These are phyloP conservation scores for Cyprinella venusta DNA, from an alignment of 2,797 vertebrate species.

Conservation along the genomic window DNA sequence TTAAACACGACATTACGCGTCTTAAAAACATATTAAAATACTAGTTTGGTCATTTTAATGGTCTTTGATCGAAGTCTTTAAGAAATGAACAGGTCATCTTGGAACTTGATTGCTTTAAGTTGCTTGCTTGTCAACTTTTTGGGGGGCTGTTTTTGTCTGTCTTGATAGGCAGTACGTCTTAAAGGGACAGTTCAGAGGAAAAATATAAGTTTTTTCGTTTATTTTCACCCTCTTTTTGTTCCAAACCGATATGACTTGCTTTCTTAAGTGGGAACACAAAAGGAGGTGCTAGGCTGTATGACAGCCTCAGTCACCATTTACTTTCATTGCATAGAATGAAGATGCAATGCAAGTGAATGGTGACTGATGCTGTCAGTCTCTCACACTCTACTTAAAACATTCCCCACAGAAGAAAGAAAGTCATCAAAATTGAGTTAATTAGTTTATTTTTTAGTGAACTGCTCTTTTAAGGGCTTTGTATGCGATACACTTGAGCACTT, in stretches of 20 bases:
- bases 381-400: not conserved
- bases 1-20: not conserved
- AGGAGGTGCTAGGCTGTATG: not conserved
- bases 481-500: not conserved
- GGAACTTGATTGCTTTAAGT: not conserved
- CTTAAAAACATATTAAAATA: not conserved
- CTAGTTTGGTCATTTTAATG: not conserved
- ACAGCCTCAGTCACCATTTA: conserved; percentile 16
- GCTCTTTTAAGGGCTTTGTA: not conserved
- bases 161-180: not conserved
- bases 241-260: not conserved
- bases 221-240: not conserved
- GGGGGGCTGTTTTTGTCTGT: not conserved
- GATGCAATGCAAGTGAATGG: not conserved
- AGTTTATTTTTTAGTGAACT: not conserved
- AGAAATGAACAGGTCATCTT: not conserved
- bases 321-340: not conserved
- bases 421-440: not conserved
- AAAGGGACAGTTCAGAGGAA: not conserved
- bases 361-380: not conserved
- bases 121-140: conserved; percentile 10
- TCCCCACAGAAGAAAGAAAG: not conserved
- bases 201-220: not conserved
- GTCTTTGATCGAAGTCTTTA: not conserved
- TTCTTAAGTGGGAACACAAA: not conserved